Percentiles rank a stretch among this genome's conserved stretches.
Conservation (phyloP, 2,888 invertebrate species). For the Uropetala carovei region DNA sequence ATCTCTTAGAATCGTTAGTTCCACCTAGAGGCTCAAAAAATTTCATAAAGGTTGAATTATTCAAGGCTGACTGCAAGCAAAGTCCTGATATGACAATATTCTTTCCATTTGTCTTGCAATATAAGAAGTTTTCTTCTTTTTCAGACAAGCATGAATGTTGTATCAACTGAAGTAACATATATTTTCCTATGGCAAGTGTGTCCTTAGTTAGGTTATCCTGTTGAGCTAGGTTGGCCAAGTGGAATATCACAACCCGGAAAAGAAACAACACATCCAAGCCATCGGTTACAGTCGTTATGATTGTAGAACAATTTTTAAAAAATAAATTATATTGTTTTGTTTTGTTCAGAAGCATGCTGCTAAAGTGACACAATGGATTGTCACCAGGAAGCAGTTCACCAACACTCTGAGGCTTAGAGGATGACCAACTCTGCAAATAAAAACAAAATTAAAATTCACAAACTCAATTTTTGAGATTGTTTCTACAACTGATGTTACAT, state of each 20-base stretch:
- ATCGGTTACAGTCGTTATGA: neutral
- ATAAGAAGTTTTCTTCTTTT: neutral
- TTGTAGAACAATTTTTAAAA: neutral
- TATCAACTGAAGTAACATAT: neutral
- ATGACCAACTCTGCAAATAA: constrained; percentile 44
- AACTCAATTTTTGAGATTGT: neutral
- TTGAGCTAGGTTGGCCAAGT: constrained; percentile 23
- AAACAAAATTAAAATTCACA: neutral
- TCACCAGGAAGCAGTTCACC: neutral
- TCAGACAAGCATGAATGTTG: neutral
- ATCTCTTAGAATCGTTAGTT: neutral
- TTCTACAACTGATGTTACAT: neutral
- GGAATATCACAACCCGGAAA: constrained; percentile 24
- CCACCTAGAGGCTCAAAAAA: constrained; percentile 43
- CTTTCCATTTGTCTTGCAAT: neutral
- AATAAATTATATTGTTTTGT: neutral
- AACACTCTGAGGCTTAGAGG: neutral
- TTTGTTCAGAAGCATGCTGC: neutral
- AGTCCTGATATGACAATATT: neutral
- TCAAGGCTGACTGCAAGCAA: constrained; percentile 1
- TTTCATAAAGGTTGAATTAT: constrained; percentile 4
- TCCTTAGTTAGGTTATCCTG: neutral
- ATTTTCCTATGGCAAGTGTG: neutral
- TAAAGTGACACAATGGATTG: neutral
- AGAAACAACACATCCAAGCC: neutral